Base-by-base conservation (phyloP, 2,888 invertebrate species). In the Panopea generosa region DNA sequence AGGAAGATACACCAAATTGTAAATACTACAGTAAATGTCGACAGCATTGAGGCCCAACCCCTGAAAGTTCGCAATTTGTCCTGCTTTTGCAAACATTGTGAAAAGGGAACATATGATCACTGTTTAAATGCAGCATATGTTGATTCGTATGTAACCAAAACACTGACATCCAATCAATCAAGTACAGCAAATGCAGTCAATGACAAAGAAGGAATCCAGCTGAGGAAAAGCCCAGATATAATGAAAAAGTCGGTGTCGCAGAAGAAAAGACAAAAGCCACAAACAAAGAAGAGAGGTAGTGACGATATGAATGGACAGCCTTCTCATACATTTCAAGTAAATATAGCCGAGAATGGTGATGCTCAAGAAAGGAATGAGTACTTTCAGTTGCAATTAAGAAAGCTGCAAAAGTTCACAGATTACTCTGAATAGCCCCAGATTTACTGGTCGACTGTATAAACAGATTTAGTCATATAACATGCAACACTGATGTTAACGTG, bases 61-160 rank as follows among this genome's bases (percentile, higher is more conserved):
- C 20, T 74, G 27, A 61, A 50, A 29, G 55, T 59, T 2, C 47
- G 71, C 53, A 63, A 74, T 33, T 22, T 74, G 16, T 66, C 67
- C 6, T 81, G 81, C 53, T 77, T 73, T 29, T 77, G 77, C 55
- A 40, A 27, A 1, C 38, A 50, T 9, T 76, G 80, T 49, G 53
- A 60, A 49, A 14, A 7, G 18, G 73, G 63, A 2, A 27, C 57
- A 18, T 2, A 7, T 24, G 33, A 4, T 22, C 27, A 50, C n/a
- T 77, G 81, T 47, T 40, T 74, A 9, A 81, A 77, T 61, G 33
- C 50, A 20, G 29, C 45, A 45, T 45, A 45, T 16, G 45, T 45
- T 45, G 7, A 45, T 4, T 9, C 6, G 7, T 45, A 45, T 16
- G 16, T 45, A 4, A 45, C 45, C 45, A 45, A 45, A 45, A 16